Evolutionary conservation across 2,888 invertebrate species (phyloP).

Genomic region (Myopa tessellatipennis): DNA sequence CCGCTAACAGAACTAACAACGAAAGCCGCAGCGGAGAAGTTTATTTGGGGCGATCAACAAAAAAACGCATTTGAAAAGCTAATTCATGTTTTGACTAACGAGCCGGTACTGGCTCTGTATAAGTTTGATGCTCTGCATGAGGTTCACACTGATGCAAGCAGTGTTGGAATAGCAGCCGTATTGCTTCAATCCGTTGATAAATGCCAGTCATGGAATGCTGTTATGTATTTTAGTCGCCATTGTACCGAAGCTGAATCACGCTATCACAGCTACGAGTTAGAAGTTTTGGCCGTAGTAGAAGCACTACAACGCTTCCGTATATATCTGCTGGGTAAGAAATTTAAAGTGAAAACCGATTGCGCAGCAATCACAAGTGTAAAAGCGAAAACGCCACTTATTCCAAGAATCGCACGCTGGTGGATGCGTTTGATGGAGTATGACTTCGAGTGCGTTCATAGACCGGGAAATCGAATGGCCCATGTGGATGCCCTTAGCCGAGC

Average conservation of each 20-base stretch:
- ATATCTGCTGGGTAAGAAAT: conserved; percentile 34
- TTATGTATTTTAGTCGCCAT: conserved; percentile 40
- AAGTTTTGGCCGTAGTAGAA: conserved; percentile 36
- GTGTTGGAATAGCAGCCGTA: conserved; percentile 42
- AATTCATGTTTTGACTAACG: conserved; percentile 22
- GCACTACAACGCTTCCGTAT: conserved; percentile 38
- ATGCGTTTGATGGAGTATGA: conserved; percentile 41
- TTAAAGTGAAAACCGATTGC: conserved; percentile 42
- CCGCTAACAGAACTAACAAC: conserved; percentile 35
- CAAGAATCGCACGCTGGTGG: conserved; percentile 26
- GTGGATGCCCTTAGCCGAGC: conserved; percentile 41
- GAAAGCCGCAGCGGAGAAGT: conserved; percentile 32
- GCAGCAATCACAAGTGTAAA: conserved; percentile 39
- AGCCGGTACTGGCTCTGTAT: conserved; percentile 39
- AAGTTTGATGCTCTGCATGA: conserved; percentile 36
- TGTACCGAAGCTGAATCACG: not conserved
- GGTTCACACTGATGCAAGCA: conserved; percentile 41
- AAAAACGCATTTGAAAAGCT: conserved; percentile 33
- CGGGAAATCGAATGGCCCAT: conserved; percentile 38
- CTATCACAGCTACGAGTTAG: conserved; percentile 34
- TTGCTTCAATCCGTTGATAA: conserved; percentile 36
- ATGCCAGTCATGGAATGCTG: conserved; percentile 35
- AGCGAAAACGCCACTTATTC: conserved; percentile 31
- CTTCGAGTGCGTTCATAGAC: conserved; percentile 37
- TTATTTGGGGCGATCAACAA: conserved; percentile 29